Base-by-base conservation (phyloP, 2,113 vertebrate species). In the Capreolus pygargus region DNA sequence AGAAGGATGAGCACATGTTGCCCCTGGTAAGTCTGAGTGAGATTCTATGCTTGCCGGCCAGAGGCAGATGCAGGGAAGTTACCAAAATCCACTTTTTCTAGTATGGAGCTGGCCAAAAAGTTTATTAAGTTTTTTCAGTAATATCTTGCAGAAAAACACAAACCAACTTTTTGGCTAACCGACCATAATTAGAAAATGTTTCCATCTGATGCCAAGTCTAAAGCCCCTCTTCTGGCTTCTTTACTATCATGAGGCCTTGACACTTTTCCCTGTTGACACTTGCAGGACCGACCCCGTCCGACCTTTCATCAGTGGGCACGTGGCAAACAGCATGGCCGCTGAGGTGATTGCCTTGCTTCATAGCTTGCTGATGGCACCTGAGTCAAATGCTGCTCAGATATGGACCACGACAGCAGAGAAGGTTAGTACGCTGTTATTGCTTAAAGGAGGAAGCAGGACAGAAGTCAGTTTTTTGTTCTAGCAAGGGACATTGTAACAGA, bases 271-370 rank as follows among this genome's bases (percentile, higher is more conserved):
- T 43, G 21, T 27, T 43, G 70, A 76, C 23, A 15, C 70, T 15
- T 25, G 2, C 64, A 99, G 99, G 97, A 99, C 99, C 0, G 99
- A 99, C 89, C 99, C 99, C 0, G 99, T 99, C 47, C 98, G 99
- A 76, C 99, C 99, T 0, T 99, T 99, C 97, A 99, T 99, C 98
- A 99, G 99, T 3, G 99, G 99, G 39, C 99, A 99, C 0, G 99
- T 99, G 54, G 99, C 99, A 9, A 99, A 99, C 98, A 99, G 99
- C 98, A 99, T 99, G 99, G 99, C 99, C 7, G 99, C 99, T 3
- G 99, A 99, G 98, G 99, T 99, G 93, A 99, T 99, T 0, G 99
- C 99, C 92, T 98, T 99, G 98, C 99, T 99, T 1, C 99, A 99
- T 61, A 99, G 99, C 98, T 98, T 99, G 89, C 98, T 99, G 47